Base-by-base conservation (phyloP, 2,888 invertebrate species). In the Arctia plantaginis region DNA sequence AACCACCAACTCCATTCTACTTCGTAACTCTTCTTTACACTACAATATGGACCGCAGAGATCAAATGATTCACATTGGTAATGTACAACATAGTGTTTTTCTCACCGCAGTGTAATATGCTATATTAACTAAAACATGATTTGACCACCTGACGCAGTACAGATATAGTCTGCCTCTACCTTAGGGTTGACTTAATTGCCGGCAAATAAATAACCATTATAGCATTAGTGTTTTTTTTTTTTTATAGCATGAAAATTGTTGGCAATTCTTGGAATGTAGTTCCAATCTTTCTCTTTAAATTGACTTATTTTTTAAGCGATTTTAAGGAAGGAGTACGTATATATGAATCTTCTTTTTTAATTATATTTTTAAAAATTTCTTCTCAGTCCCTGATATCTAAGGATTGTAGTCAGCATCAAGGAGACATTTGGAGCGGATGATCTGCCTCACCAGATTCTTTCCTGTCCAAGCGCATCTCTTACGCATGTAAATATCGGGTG, bases 91-190 rank as follows among this genome's bases (percentile, higher is more conserved):
- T 79, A 70, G 68, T 79, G 71, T 71, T 51, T 72, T 73, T 44
- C 67, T 64, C 51, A 87, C 90, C 90, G 85, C 90, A 90, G 73
- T 10, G 74, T 85, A 87, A 90, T 91, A 85, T 74, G 85, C 82
- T 67, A 76, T 89, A 88, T 89, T 89, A 81, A 82, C 84, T 74
- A 51, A 71, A 68, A 51, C 62, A 44, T 66, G 35, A 65, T 71
- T 72, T 67, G 69, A 67, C 33, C 65, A 66, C 33, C 70, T 70
- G 66, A 30, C 20, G 27, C 8, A 35, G 51, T 47, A 62, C 39
- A 51, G n/a, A n/a, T n/a, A n/a, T n/a, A n/a, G n/a, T n/a, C n/a
- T n/a, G 23, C 47, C 23, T 51, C 51, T 51, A 51, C n/a, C 15
- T 51, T 33, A 51, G 59, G 39, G 44, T n/a, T 72, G 23, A 66